Base-by-base conservation (phyloP, 1,140 invertebrate species). In the Babylonia areolata region DNA sequence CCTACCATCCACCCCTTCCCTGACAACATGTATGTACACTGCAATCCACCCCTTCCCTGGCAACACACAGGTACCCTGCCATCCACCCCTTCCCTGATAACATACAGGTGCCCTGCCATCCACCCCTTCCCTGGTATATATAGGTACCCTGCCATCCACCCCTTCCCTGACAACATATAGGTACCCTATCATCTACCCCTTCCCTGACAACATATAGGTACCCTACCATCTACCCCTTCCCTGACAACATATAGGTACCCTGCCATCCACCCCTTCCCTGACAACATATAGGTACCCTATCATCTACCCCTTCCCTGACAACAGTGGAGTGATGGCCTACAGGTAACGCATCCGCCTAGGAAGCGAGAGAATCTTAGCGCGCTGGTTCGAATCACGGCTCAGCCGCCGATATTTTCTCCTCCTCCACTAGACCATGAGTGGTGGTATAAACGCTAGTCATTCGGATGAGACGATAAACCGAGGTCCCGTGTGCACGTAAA, bases 21-120 rank as follows among this genome's bases (percentile, higher is more conserved):
- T 46, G 46, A 17, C 42, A 46, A 46, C n/a, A 23, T 64, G 3
- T 23, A 31, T 31, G n/a, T 64, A 28, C 0, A 0, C 12, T 28
- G n/a, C n/a, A n/a, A 91, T 93, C 51, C 92, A 93, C 83, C 92
- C 92, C 2, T 85, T 93, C 69, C 94, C 93, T 35, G 92, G 93
- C 9, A 86, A 69, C n/a, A 31, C 28, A 0, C 1, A 69, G 58
- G 58, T 69, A 5, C 17, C 6, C 28, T 15, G 23, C 2, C 15
- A 69, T 31, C 87, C 39, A 28, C 6, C 0, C 92, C 3, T 86
- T 93, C 71, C 94, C 93, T 33, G 93, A 5, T 85, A n/a, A 92
- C 75, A 89, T 69, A 6, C 23, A 69, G 58, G 58, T 31, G 0
- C 17, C 6, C 6, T 15, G 23, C 12, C n/a, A 90, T 93, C 58